phyloP scores from a whole-genome alignment of 2,888 invertebrate genomes.

The Elmis aenea region DNA sequence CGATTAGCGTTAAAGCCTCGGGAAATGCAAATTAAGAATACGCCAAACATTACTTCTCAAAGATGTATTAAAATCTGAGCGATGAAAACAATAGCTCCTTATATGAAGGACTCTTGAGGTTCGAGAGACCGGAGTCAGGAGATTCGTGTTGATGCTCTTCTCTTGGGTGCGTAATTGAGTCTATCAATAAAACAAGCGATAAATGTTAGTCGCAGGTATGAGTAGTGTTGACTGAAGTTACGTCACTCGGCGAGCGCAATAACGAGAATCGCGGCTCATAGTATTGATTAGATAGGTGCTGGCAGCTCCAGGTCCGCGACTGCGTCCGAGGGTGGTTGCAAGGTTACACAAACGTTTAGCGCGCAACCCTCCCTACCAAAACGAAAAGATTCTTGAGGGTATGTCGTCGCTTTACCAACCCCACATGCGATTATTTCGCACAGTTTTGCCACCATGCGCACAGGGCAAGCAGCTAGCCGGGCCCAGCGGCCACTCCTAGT shows the following conservation, averaged over 20 bases:
- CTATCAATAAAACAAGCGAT: constrained; percentile 29
- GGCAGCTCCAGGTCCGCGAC: constrained; percentile 50
- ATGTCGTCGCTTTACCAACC: constrained; percentile 22
- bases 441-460: constrained; percentile 42
- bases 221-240: constrained; percentile 40
- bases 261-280: constrained; percentile 37
- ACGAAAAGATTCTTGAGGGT: constrained; percentile 28
- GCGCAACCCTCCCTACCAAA: constrained; percentile 47
- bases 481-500: constrained; percentile 47
- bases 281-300: constrained; percentile 45
- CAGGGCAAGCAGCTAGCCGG: constrained; percentile 37
- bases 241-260: constrained; percentile 39
- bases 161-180: constrained; percentile 27
- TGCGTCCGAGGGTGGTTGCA: constrained; percentile 33
- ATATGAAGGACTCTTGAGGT: constrained; percentile 10
- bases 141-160: constrained; percentile 25
- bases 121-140: constrained; percentile 11
- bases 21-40: too few relatives aligned
- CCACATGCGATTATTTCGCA: constrained; percentile 43
- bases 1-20: constrained; percentile 11
- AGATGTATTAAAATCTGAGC: constrained; percentile 5
- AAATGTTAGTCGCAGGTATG: constrained; percentile 35
- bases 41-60: too few relatives aligned
- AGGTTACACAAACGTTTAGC: constrained; percentile 33
- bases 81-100: constrained; percentile 11